These are phyloP conservation scores for Dendropsophus ebraccatus DNA, from an alignment of 2,113 vertebrate genomes.

Conservation along the genomic window DNA sequence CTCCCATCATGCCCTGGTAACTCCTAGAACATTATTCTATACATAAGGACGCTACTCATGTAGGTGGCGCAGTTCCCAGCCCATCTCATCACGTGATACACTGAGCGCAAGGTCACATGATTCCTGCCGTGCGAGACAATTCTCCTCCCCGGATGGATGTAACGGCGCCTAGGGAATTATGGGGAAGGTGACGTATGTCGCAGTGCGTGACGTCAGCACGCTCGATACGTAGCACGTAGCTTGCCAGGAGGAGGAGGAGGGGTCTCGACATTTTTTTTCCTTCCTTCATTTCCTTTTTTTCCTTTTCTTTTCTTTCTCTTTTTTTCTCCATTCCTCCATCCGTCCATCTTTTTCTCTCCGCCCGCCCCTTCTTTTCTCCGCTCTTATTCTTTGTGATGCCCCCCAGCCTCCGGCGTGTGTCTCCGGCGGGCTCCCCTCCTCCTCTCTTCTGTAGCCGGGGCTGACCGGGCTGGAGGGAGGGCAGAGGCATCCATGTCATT, in stretches of 20 bases:
- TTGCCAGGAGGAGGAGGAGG: slow-evolving; percentile 55
- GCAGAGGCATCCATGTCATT: slow-evolving; percentile 54
- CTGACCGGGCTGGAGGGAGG: slow-evolving; percentile 57
- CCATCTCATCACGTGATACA: neutral
- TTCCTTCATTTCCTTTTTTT: slow-evolving; percentile 42
- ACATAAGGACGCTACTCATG: too few species aligned
- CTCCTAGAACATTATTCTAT: too few species aligned
- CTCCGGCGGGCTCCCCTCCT: slow-evolving; percentile 43
- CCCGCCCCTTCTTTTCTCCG: slow-evolving; percentile 32
- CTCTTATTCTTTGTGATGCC: slow-evolving; percentile 45
- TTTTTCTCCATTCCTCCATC: slow-evolving; percentile 40
- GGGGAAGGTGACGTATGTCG: neutral
- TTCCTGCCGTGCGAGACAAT: neutral
- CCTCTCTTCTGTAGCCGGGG: slow-evolving; percentile 47
- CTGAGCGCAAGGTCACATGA: neutral
- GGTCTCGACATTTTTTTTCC: slow-evolving; percentile 55
- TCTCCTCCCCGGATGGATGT: neutral
- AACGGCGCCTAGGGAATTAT: neutral
- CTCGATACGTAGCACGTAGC: slow-evolving; percentile 32
- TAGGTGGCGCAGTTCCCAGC: too few species aligned
- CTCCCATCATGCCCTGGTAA: too few species aligned
- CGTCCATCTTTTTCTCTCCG: slow-evolving; percentile 10
- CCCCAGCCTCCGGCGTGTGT: slow-evolving; percentile 40
- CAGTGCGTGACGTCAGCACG: slow-evolving; percentile 24
- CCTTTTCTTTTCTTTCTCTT: slow-evolving; percentile 23